These are phyloP conservation scores for Macquaria ambigua DNA, from an alignment of 2,113 vertebrate species.

Conservation along the genomic window DNA sequence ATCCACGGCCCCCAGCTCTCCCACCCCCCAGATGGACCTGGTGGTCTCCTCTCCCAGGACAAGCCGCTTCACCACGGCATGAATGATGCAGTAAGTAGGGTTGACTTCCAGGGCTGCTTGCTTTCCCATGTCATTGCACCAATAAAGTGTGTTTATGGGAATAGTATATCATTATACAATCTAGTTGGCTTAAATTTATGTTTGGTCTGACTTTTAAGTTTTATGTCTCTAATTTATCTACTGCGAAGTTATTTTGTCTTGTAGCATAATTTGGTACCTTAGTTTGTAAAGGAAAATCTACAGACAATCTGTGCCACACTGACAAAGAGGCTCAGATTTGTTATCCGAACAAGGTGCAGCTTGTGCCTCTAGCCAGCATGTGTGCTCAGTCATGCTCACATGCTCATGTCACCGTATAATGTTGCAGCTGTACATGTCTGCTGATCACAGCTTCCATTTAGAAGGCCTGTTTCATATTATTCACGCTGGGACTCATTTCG, in stretches of 20 bases:
- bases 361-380: constrained; percentile 64
- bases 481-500: constrained; percentile 73
- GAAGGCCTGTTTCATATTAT: constrained; percentile 72
- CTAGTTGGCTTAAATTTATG: neutral
- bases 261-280: neutral
- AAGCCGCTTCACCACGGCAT: constrained; percentile 96
- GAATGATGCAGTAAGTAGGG: constrained; percentile 93
- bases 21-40: constrained; percentile 95
- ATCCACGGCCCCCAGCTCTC: constrained; percentile 98
- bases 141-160: neutral
- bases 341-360: constrained; percentile 53
- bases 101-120: neutral
- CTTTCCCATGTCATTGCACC: neutral
- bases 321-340: constrained; percentile 35
- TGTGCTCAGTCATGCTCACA: constrained; percentile 75
- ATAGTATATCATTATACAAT: neutral
- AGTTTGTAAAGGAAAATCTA: constrained; percentile 1
- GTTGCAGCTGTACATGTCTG: constrained; percentile 76
- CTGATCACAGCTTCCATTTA: constrained; percentile 75
- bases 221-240: neutral
- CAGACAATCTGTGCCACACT: neutral
- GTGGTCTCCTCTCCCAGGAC: constrained; percentile 93
- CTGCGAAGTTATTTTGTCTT: neutral
- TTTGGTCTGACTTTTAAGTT: neutral
- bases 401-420: constrained; percentile 65